Percentiles rank a stretch among this genome's conserved stretches.
These are phyloP conservation scores for Pomatorhinus ruficollis DNA, from an alignment of 2,113 vertebrate species.

Conservation along the genomic window DNA sequence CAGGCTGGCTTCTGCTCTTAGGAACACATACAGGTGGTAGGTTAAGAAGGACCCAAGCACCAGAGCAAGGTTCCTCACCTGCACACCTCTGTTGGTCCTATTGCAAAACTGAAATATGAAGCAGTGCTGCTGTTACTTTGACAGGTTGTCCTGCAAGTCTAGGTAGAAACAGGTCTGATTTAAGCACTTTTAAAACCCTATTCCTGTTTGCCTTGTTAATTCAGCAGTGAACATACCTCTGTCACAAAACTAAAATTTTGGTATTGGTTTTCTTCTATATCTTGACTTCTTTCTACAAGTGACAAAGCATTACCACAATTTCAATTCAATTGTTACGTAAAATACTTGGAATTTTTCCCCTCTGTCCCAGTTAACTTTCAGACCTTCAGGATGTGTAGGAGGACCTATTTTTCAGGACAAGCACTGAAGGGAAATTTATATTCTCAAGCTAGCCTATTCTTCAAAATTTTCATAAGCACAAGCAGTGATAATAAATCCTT, in stretches of 20 bases:
- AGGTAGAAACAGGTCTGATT: neutral
- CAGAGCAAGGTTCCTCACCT: neutral
- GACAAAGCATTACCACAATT: neutral
- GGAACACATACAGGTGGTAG: neutral
- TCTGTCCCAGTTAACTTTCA: neutral
- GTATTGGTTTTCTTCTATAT: neutral
- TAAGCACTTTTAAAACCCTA: neutral
- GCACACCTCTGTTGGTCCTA: rapidly evolving
- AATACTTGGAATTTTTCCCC: neutral
- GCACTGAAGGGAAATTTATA: neutral
- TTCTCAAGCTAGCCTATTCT: neutral
- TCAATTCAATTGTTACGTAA: neutral
- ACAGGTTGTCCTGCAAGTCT: neutral
- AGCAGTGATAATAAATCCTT: neutral
- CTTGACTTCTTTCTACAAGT: neutral
- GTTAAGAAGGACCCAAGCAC: neutral
- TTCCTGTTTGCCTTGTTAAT: neutral
- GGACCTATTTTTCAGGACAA: neutral
- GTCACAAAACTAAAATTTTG: neutral
- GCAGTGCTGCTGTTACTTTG: neutral
- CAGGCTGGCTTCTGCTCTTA: neutral
- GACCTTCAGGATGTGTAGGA: neutral
- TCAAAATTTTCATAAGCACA: neutral
- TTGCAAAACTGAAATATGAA: neutral
- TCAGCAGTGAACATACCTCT: neutral